Base-by-base conservation (phyloP, 2,888 invertebrate genomes). In the Phorcus lineatus region DNA sequence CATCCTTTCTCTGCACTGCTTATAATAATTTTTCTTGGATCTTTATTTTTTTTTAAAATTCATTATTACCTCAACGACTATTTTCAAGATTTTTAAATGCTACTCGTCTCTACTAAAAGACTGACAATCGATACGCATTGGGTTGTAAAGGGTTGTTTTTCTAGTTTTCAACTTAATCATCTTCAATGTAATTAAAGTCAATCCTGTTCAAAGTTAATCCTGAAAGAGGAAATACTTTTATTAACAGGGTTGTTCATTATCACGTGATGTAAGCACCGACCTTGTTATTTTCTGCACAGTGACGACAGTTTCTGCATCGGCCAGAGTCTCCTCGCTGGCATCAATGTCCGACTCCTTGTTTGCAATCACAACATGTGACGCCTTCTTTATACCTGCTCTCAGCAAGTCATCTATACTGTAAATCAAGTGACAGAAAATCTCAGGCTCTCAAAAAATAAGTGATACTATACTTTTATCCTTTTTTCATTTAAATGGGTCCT, bases 211-310 rank as follows among this genome's bases (percentile, higher is more conserved):
- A 74, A 74, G 19, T 13, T 7, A n/a, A 55, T 55, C n/a, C 19
- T 55, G 57, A 9, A 6, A 36, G 36, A 36, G 36, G 7, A 36
- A 36, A 36, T 36, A 36, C 36, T 36, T 36, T 36, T 36, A 36
- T 36, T 36, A 36, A 7, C 2, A 36, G 36, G 36, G 36, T 36
- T 36, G 36, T n/a, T n/a, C 55, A n/a, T 55, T n/a, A 1, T 22
- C 24, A 62, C n/a, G 16, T 16, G n/a, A 19, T 19, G 57, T 57
- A 11, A 57, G 24, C 22, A 57, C n/a, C 13, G 95, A 98, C 98
- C 98, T 97, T 95, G 98, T 98, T 96, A 99, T 98, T 28, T 98
- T 98, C 94, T 99, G 98, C 70, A 98, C 98, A 76, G 98, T 98
- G 36, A 99, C 98, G 88, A 99, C 99, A 13, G 99, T 99, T 94